Evolutionary conservation across 2,888 invertebrate species (phyloP).

Genomic region (Metallyticus violacea): DNA sequence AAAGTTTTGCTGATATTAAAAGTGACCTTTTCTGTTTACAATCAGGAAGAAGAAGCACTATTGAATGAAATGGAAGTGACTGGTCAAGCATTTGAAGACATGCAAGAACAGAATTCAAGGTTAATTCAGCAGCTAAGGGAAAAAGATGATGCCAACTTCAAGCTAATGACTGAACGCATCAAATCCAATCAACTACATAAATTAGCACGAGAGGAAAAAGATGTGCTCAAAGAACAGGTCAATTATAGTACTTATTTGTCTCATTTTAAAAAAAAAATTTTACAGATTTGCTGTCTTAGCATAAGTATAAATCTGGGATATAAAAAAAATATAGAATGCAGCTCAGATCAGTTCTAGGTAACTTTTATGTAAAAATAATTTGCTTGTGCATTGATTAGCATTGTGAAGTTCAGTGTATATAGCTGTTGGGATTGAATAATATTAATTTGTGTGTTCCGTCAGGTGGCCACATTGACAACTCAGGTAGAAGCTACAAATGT

Average conservation of each 20-base stretch:
- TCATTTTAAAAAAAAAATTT: not conserved
- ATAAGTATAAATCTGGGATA: too few relatives aligned
- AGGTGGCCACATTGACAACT: conserved; percentile 73
- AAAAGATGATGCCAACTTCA: conserved; percentile 98
- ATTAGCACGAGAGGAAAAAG: conserved; percentile 89
- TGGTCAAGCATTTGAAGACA: conserved; percentile 97
- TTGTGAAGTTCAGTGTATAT: too few relatives aligned
- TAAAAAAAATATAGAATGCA: too few relatives aligned
- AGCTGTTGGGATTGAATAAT: not conserved
- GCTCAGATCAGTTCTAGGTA: too few relatives aligned
- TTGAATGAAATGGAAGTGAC: conserved; percentile 99
- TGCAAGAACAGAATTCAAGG: conserved; percentile 97
- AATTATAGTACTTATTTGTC: not conserved
- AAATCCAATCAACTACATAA: conserved; percentile 95
- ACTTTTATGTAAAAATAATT: too few relatives aligned
- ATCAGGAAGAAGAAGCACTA: conserved; percentile 89
- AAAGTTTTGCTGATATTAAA: conserved; percentile 34
- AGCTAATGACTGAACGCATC: conserved; percentile 95
- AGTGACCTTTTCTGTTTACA: conserved; percentile 29
- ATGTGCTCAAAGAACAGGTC: conserved; percentile 86
- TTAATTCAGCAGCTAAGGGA: conserved; percentile 93
- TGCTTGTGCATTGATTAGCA: too few relatives aligned
- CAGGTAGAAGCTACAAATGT: conserved; percentile 94
- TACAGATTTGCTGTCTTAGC: not conserved
- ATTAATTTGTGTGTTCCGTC: conserved; percentile 29